Conservation (phyloP, 2,797 vertebrate species). For the Potorous gilbertii region DNA sequence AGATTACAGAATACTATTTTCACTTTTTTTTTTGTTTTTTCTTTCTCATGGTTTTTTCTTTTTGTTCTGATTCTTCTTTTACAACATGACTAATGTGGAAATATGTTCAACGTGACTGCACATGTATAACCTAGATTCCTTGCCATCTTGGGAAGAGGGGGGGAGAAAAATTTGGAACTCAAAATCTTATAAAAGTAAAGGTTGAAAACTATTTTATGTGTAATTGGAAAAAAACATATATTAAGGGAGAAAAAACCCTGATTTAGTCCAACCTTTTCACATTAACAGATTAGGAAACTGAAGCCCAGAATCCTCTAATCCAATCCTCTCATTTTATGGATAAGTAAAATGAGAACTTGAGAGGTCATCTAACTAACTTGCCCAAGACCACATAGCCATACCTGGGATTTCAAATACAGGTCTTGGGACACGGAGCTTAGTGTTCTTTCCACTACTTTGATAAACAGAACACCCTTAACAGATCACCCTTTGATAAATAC, state of each 20-base stretch:
- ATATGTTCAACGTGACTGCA: too few relatives aligned
- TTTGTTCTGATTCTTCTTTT: too few relatives aligned
- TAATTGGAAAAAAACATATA: too few relatives aligned
- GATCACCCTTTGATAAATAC: constrained; percentile 44
- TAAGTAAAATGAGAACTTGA: background rate
- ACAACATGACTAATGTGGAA: too few relatives aligned
- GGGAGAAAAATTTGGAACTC: too few relatives aligned
- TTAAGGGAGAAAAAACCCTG: background rate
- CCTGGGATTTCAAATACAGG: background rate
- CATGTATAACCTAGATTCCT: too few relatives aligned
- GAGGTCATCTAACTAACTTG: background rate
- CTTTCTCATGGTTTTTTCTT: too few relatives aligned
- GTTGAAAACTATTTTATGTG: too few relatives aligned
- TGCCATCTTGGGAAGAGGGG: too few relatives aligned
- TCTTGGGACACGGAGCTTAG: background rate
- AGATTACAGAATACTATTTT: too few relatives aligned
- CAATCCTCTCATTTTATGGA: background rate
- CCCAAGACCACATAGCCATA: background rate
- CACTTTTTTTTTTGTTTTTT: too few relatives aligned
- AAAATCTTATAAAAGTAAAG: too few relatives aligned
- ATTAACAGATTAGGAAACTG: background rate
- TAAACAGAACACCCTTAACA: constrained; percentile 15
- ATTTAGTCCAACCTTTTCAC: background rate
- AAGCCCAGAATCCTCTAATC: background rate
- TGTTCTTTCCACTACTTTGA: background rate